Evolutionary conservation across 1,140 invertebrate species (phyloP).

Genomic region (Myzus persicae): DNA sequence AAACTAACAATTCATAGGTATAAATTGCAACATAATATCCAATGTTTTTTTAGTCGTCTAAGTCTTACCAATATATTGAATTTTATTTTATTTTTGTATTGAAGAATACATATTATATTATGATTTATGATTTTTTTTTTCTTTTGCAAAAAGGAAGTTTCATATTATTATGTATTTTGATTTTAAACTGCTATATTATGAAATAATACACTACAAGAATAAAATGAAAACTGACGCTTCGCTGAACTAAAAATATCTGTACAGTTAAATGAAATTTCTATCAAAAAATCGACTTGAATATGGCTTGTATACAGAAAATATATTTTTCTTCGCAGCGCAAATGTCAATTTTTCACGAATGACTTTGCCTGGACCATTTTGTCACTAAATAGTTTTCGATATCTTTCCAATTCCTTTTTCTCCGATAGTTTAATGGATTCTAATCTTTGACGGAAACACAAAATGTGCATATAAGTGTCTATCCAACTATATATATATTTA

Average conservation of each 20-base stretch:
- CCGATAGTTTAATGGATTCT: not conserved
- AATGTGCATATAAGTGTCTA: not conserved
- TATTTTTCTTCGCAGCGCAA: not conserved
- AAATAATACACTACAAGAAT: not conserved
- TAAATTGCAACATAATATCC: not conserved
- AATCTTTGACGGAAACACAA: slow-evolving; percentile 1
- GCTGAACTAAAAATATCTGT: not conserved
- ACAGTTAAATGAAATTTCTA: not conserved
- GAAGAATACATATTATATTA: not conserved
- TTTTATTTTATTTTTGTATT: not conserved
- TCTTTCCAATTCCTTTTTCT: slow-evolving; percentile 10
- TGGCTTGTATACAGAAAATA: not conserved
- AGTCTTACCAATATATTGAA: not conserved
- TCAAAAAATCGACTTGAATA: not conserved
- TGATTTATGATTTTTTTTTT: not conserved
- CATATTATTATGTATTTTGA: not conserved
- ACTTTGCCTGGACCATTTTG: not conserved
- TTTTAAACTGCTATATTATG: not conserved
- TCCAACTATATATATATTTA: not conserved
- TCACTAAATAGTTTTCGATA: not conserved
- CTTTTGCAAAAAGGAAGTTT: not conserved
- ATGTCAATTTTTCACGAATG: not conserved
- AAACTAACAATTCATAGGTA: too few relatives aligned
- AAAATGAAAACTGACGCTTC: not conserved
- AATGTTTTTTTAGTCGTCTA: too few relatives aligned